Evolutionary conservation across 2,888 invertebrate genomes (phyloP), one percentile per base, ranked within the genome.

Genomic region (Pseudoips prasinana): DNA sequence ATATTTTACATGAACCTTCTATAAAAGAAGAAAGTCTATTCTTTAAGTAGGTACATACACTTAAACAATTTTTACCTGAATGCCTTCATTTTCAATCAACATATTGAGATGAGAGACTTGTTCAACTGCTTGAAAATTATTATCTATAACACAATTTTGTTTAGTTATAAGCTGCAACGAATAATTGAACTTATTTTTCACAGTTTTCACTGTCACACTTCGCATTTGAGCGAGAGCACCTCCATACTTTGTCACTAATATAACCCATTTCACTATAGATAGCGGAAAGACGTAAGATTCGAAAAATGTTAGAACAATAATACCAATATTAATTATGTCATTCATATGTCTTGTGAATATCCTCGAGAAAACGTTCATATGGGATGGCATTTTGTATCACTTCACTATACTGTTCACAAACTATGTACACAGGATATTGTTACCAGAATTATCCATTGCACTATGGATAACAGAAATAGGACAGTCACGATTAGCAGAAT

Each of bases 281-380:
- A 74, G 61, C 1, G 73, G 73, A 19, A 69, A 68, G 34, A 74
- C 42, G 35, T 75, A 74, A 0, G 71, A 63, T 44, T 79, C 78
- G 1, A 78, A 46, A 25, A 75, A 64, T 7, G 70, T 61, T 22
- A 74, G 55, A 3, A 49, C 10, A 22, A 40, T 19, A 8, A 40
- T 33, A 6, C 57, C 40, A 9, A 75, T 11, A 11, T 73, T 50
- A 8, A 78, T 20, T 3, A 57, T 8, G 62, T 42, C 33, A 1
- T 26, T 19, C 8, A 59, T 4, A 39, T 64, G 48, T 19, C 49
- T 53, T 0, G 59, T 42, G 9, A 73, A 47, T 39, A 64, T 55
- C 39, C 43, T 61, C 3, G 39, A 33, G 1, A 64, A 14, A 1
- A 14, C 14, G 6, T 25, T 5, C 0, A 30, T 17, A 9, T 26